Evolutionary conservation across 2,888 invertebrate species (phyloP), one percentile per base, ranked within the genome.

Genomic region (Phyllotreta striolata): DNA sequence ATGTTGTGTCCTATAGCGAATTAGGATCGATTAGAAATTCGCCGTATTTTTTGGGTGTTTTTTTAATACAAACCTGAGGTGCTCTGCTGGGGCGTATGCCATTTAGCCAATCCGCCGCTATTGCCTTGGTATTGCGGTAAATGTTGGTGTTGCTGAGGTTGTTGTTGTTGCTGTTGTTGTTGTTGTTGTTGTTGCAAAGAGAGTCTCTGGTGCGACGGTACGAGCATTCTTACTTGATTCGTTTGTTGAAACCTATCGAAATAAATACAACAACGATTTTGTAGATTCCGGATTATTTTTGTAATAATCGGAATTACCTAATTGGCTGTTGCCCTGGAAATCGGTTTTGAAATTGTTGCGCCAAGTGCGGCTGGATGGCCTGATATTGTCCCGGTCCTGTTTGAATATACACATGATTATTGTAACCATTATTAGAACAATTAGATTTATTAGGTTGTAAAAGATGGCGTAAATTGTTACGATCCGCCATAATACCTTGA

Each of bases 31-130:
- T 41, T 49, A 51, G 9, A 37, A 51, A 9, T 13, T 3, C 35
- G 10, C 4, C 13, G 10, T 5, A 9, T 47, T 35, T 51, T 34
- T 3, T 10, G 14, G 12, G 10, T 5, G 5, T 47, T 35, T 51
- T 34, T 3, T 10, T 2, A 46, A 46, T 24, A 38, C 54, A 65
- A 61, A 72, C 70, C 69, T 52, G 68, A 61, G 24, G 61, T 69
- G 72, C 80, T 74, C 67, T 87, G 87, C 76, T 88, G 89, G 60
- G 89, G 92, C 73, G 90, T 91, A 81, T 92, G 92, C 91, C 92
- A 92, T 78, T 90, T 89, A 75, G 72, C 75, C 7, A 65, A 66
- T 0, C 67, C 69, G 1, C 62, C 63, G 1, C 51, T 59, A 8
- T 56, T 57, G n/a, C 35, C 14, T n/a, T 60, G 64, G 46, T 68